Base-by-base conservation (phyloP, 2,797 vertebrate species). In the Pygocentrus nattereri region DNA sequence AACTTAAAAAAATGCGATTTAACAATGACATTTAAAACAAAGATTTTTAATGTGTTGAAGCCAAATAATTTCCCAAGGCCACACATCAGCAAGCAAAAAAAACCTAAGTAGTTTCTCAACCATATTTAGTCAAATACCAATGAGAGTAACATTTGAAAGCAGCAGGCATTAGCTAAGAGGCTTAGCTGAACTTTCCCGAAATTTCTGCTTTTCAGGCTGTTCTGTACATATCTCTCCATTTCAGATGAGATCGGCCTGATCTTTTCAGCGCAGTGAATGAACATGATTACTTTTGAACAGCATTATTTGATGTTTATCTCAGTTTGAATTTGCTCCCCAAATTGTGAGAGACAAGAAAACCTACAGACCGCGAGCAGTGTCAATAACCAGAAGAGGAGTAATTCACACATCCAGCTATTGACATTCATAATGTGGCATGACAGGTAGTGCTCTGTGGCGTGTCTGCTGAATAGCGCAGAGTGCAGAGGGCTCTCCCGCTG, bases 321-420 rank as follows among this genome's bases (percentile, higher is more conserved):
- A 56, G 54, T 61, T 71, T 75, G 64, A 79, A 78, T 75, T 80
- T 62, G 58, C 68, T 64, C 25, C 61, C 61, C 61, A 31, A 64
- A 79, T 75, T 74, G 82, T 47, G 67, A 4, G 25, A 41, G 25
- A 23, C 38, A 82, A 73, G 38, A 68, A 82, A 77, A 65, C 74
- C 75, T 64, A 72, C 67, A 74, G 74, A 64, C 67, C 12, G 61
- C 27, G 30, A 77, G 64, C 71, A 44, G 47, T 79, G 76, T 76
- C 61, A 76, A 78, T 58, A 81, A 78, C 52, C 65, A 59, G 23
- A 54, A 70, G 21, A 77, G 76, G 67, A 70, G 54, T 72, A 81
- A 78, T 83, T 84, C 72, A 76, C 56, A 84, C 78, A 77, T 72
- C 77, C 73, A 70, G 75, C 75, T 69, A 74, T 62, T 74, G 82